phyloP scores from a whole-genome alignment of 1,140 invertebrate species.

The Caenorhabditis elegans region WBcel235 BX284605.5:4898501-4899000 shows the following conservation, averaged over 20 bases:
- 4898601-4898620: neutral
- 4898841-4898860: slow-evolving; percentile 10
- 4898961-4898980: slow-evolving; percentile 30
- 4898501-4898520: neutral
- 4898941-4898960: slow-evolving; percentile 48
- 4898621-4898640: neutral
- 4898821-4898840: neutral
- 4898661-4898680: neutral
- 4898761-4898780: slow-evolving; percentile 48
- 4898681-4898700: slow-evolving; percentile 49
- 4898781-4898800: neutral
- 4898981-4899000: slow-evolving; percentile 38
- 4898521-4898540: neutral
- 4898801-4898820: slow-evolving; percentile 36
- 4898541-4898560: neutral
- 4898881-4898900: slow-evolving; percentile 12
- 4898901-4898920: slow-evolving; percentile 8
- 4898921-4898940: neutral
- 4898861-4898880: slow-evolving; percentile 2
- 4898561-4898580: neutral
- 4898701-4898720: slow-evolving; percentile 49
- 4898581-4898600: neutral
- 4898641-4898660: neutral
- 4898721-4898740: slow-evolving; percentile 54
- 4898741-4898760: slow-evolving; percentile 54